Evolutionary conservation across 1,140 invertebrate genomes (phyloP).

Genomic region (Anoplophora glabripennis): DNA sequence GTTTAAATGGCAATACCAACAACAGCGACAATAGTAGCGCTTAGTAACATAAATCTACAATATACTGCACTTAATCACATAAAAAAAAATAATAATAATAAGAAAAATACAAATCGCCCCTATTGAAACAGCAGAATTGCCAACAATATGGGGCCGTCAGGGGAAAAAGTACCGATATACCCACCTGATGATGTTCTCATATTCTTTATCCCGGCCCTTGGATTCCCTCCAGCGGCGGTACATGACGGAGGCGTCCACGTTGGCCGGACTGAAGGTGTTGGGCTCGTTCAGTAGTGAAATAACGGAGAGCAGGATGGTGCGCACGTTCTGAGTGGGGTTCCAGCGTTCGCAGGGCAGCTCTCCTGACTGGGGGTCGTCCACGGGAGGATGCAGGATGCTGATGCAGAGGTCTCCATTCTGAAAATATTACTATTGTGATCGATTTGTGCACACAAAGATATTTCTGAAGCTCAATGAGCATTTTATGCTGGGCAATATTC

Average conservation of each 20-base stretch:
- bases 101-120: too few relatives aligned
- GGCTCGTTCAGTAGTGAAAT: slow-evolving; percentile 99
- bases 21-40: too few relatives aligned
- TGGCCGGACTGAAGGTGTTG: slow-evolving; percentile 98
- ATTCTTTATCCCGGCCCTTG: slow-evolving; percentile 97
- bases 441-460: too few relatives aligned
- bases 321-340: slow-evolving; percentile 99
- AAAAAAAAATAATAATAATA: too few relatives aligned
- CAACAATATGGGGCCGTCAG: too few relatives aligned
- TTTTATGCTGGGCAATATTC: too few relatives aligned
- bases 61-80: too few relatives aligned
- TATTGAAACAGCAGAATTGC: too few relatives aligned
- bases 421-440: slow-evolving; percentile 46
- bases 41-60: too few relatives aligned
- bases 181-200: slow-evolving; percentile 98
- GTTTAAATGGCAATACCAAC: too few relatives aligned
- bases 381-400: slow-evolving; percentile 97
- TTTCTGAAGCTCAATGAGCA: too few relatives aligned
- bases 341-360: slow-evolving; percentile 98
- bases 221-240: slow-evolving; percentile 98
- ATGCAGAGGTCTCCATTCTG: slow-evolving; percentile 99
- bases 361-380: slow-evolving; percentile 98
- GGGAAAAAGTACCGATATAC: slow-evolving; percentile 12
- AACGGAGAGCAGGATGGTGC: slow-evolving; percentile 96
- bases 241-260: slow-evolving; percentile 99